Evolutionary conservation across 2,113 vertebrate genomes (phyloP).

Genomic region (Capricornis sumatraensis): DNA sequence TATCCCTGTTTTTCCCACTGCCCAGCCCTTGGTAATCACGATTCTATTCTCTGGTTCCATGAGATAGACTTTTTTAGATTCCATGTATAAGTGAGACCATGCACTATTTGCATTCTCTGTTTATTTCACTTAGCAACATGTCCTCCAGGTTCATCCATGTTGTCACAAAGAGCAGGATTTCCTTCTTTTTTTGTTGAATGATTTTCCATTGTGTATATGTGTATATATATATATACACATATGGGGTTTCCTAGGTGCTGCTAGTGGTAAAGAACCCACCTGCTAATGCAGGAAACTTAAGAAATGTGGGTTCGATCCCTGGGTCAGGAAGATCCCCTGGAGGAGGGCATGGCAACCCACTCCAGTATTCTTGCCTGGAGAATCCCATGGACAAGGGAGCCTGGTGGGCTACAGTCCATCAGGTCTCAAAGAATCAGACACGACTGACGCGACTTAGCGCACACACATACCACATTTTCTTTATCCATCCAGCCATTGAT

Average conservation of each 20-base stretch:
- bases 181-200: not conserved
- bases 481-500: not conserved
- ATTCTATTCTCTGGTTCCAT: not conserved
- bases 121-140: not conserved
- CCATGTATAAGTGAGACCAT: not conserved
- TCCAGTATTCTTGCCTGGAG: not conserved
- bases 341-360: not conserved
- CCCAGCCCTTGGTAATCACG: not conserved
- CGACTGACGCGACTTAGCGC: accelerated
- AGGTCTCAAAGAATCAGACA: not conserved
- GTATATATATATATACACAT: not conserved
- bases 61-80: not conserved
- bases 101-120: not conserved
- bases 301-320: not conserved
- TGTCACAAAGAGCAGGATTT: not conserved
- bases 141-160: not conserved
- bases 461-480: not conserved
- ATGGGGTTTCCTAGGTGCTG: not conserved
- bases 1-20: not conserved
- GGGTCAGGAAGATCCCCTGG: not conserved
- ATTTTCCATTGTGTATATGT: not conserved
- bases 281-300: not conserved
- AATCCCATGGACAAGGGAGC: not conserved
- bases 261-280: not conserved
- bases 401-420: not conserved